Evolutionary conservation across 2,797 vertebrate genomes (phyloP).

Genomic region (Nothura maculosa): DNA sequence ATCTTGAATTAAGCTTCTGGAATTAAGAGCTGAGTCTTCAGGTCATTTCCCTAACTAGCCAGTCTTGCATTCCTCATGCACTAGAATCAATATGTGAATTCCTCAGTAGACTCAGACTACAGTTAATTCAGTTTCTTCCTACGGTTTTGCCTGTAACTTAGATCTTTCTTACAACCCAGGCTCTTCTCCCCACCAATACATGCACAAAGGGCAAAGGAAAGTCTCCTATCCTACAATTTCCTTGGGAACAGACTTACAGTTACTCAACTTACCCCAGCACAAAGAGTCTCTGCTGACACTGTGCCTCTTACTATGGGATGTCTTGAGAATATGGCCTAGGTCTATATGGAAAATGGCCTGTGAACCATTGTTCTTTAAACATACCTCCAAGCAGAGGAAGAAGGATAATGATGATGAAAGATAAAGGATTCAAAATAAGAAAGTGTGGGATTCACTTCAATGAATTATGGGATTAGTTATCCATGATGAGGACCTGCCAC

Average conservation of each 20-base stretch:
- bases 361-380: not conserved
- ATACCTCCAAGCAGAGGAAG: rapidly evolving
- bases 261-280: not conserved
- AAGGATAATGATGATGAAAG: not conserved
- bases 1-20: not conserved
- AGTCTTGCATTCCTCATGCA: not conserved
- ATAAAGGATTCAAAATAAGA: not conserved
- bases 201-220: not conserved
- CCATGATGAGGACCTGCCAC: not conserved
- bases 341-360: rapidly evolving
- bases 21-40: not conserved
- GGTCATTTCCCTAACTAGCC: not conserved
- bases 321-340: not conserved
- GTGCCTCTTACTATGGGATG: not conserved
- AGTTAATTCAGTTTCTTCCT: not conserved
- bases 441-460: not conserved
- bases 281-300: not conserved
- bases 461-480: not conserved
- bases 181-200: not conserved
- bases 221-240: not conserved
- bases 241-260: not conserved
- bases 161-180: not conserved
- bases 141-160: not conserved
- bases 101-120: not conserved
- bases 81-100: not conserved